Conservation (phyloP, 2,113 vertebrate genomes). For the Prinia subflava region DNA sequence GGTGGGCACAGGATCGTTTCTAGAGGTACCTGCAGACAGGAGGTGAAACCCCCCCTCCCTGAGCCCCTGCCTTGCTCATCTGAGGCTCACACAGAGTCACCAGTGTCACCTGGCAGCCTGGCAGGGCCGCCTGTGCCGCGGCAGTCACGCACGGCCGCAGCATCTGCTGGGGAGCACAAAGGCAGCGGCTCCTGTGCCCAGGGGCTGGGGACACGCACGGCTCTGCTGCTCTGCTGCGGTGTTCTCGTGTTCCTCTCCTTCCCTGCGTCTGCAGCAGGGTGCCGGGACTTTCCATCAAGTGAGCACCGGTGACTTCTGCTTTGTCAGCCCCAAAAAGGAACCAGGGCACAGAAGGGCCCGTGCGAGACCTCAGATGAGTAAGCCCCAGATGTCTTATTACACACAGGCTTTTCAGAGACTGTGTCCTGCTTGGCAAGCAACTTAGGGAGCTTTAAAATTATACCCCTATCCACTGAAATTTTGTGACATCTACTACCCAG, state of each 20-base stretch:
- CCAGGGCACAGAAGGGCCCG: not conserved
- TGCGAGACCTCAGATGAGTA: constrained; percentile 10
- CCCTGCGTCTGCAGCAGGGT: not conserved
- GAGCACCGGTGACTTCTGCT: not conserved
- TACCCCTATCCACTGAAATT: not conserved
- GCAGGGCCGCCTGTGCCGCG: constrained; percentile 24
- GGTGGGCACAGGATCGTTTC: not conserved
- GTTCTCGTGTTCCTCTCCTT: not conserved
- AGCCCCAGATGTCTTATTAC: constrained; percentile 2
- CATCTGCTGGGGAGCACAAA: constrained; percentile 31
- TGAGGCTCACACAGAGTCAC: constrained; percentile 16
- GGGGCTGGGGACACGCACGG: not conserved
- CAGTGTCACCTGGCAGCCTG: not conserved
- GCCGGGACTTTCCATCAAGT: not conserved
- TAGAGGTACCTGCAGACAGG: not conserved
- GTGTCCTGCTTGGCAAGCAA: constrained; percentile 1
- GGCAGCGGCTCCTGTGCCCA: not conserved
- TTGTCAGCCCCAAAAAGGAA: not conserved
- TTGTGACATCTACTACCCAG: not conserved
- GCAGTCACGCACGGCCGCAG: constrained; percentile 60
- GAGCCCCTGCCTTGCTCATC: constrained; percentile 11
- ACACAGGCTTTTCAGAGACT: not conserved
- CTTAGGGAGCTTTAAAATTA: constrained; percentile 27
- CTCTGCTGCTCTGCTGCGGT: not conserved
- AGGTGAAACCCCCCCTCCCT: constrained; percentile 16